phyloP scores from a whole-genome alignment of 2,797 vertebrate genomes.

The Sebastes alutus region DNA sequence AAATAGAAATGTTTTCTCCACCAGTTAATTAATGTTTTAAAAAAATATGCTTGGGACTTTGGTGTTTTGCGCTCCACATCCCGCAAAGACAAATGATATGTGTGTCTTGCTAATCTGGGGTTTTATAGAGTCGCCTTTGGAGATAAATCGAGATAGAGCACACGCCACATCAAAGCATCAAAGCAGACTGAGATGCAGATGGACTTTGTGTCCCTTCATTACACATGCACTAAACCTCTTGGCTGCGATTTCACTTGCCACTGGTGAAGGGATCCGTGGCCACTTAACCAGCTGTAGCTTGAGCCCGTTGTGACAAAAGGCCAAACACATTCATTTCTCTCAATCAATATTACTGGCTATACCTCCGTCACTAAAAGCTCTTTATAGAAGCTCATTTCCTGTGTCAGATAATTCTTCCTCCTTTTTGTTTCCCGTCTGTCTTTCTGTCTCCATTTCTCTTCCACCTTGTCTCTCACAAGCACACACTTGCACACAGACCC shows the following conservation, averaged over 20 bases:
- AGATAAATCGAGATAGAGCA: slow-evolving; percentile 55
- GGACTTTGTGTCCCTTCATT: slow-evolving; percentile 77
- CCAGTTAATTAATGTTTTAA: slow-evolving; percentile 10
- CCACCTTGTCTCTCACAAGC: slow-evolving; percentile 9
- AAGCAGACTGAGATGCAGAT: slow-evolving; percentile 77
- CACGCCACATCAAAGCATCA: slow-evolving; percentile 69
- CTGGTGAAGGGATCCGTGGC: slow-evolving; percentile 61
- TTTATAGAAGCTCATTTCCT: slow-evolving; percentile 65
- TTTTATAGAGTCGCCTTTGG: slow-evolving; percentile 51
- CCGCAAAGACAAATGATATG: slow-evolving; percentile 29
- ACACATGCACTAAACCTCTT: slow-evolving; percentile 75
- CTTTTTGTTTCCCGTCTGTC: slow-evolving; percentile 30
- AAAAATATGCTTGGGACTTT: neutral
- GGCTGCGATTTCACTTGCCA: slow-evolving; percentile 69
- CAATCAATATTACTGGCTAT: slow-evolving; percentile 56
- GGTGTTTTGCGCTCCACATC: slow-evolving; percentile 6
- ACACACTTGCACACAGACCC: slow-evolving; percentile 3
- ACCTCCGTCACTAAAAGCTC: slow-evolving; percentile 50
- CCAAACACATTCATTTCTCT: slow-evolving; percentile 64
- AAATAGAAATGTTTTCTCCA: neutral
- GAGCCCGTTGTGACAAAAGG: slow-evolving; percentile 59
- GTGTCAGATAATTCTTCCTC: slow-evolving; percentile 44
- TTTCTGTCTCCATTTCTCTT: slow-evolving; percentile 20
- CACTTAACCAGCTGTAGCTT: slow-evolving; percentile 76
- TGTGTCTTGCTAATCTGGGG: slow-evolving; percentile 50